Evolutionary conservation across 2,113 vertebrate genomes (phyloP).

Genomic region (Anseranas semipalmata): DNA sequence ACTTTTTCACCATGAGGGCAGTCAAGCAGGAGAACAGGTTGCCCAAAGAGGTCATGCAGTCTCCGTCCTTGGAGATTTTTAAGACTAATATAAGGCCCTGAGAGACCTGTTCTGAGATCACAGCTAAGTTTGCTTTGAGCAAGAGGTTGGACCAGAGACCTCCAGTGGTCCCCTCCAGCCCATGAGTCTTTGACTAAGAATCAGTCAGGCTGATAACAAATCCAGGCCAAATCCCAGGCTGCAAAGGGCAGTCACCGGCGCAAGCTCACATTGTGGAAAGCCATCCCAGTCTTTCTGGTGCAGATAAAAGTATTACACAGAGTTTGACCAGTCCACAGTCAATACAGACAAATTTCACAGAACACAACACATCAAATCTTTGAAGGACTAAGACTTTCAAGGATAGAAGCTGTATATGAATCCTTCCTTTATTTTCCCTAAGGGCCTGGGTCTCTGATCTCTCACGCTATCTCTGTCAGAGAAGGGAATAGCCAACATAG

Average conservation of each 20-base stretch:
- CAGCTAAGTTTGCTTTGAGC: not conserved
- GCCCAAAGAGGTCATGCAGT: not conserved
- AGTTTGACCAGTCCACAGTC: not conserved
- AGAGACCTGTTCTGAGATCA: not conserved
- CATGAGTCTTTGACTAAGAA: not conserved
- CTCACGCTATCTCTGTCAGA: not conserved
- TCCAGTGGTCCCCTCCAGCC: not conserved
- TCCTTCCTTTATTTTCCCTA: not conserved
- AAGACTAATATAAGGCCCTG: not conserved
- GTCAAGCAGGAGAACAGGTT: not conserved
- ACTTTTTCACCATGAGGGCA: not conserved
- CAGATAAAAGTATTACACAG: not conserved
- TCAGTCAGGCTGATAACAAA: not conserved
- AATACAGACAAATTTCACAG: not conserved
- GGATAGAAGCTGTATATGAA: not conserved
- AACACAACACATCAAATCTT: rapidly evolving
- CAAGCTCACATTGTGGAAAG: not conserved
- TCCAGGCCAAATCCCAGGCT: not conserved
- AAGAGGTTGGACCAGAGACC: not conserved
- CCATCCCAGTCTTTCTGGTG: not conserved
- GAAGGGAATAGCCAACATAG: constrained; percentile 20
- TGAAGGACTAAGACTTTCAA: not conserved
- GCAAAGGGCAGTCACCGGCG: not conserved
- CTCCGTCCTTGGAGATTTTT: not conserved
- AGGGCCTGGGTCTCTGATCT: not conserved